Evolutionary conservation across 2,888 invertebrate species (phyloP), one percentile per base, ranked within the genome.

Genomic region (Plusia festucae): DNA sequence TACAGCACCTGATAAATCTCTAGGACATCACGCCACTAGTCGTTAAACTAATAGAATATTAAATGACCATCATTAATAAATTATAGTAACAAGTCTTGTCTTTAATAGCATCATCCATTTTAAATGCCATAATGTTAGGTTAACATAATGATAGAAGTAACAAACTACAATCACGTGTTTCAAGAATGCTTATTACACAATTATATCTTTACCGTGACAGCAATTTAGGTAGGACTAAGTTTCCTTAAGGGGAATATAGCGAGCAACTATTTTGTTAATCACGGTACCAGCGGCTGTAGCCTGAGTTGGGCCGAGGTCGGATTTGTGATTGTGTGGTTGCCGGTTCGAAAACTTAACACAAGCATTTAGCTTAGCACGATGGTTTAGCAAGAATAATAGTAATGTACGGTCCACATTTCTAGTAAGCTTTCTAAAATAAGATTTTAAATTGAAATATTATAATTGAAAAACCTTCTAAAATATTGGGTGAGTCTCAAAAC

Each of bases 101-200:
- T n/a, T 40, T 40, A 40, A 40, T 40, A 40, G 40, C 40, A n/a
- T n/a, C 40, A 40, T 40, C 40, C 40, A 40, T 40, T 40, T 40
- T 40, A 15, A 34, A 40, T 40, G n/a, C n/a, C 40, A 40, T 40
- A 40, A 40, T 40, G 40, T n/a, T 40, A 40, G 40, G 15, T 40
- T 15, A 40, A n/a, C n/a, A n/a, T 40, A 40, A 40, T 40, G n/a
- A n/a, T n/a, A n/a, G 40, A n/a, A 40, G 40, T 40, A n/a, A 40
- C 40, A 40, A 40, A 40, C n/a, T 40, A n/a, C 40, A 40, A 40
- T 40, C 40, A 40, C 40, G 40, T 40, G 40, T 40, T n/a, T n/a
- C 40, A n/a, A 40, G 40, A 40, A 40, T 40, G 15, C n/a, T 40
- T 40, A 40, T 40, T 40, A n/a, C n/a, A 40, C n/a, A 6, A n/a